Conservation (phyloP, 2,888 invertebrate genomes). For the Plusia festucae region DNA sequence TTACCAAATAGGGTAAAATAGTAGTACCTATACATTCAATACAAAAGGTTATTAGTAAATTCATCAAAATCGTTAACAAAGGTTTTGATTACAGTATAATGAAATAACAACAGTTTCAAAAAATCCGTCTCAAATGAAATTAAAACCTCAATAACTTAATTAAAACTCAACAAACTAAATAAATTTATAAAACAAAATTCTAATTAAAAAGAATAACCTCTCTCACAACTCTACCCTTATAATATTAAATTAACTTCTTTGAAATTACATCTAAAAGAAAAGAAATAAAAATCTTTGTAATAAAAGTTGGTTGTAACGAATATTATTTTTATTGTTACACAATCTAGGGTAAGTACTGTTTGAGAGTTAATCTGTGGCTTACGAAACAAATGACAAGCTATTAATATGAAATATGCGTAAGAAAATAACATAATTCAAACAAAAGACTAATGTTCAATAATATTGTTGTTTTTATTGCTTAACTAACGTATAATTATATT, state of each 20-base stretch:
- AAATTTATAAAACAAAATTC: not conserved
- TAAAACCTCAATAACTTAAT: not conserved
- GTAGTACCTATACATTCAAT: too few species aligned
- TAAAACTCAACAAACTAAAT: not conserved
- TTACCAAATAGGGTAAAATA: too few species aligned
- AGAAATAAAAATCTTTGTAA: constrained; percentile 36
- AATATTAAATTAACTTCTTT: constrained; percentile 32
- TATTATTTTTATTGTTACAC: constrained; percentile 31
- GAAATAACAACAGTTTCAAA: not conserved
- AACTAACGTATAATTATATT: too few species aligned
- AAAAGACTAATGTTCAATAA: constrained; percentile 1
- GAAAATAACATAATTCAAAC: not conserved
- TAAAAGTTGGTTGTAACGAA: constrained; percentile 32
- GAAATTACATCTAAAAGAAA: constrained; percentile 34
- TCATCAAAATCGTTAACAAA: too few species aligned
- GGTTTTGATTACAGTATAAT: too few species aligned
- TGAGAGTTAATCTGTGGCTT: constrained; percentile 24
- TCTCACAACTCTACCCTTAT: constrained; percentile 12
- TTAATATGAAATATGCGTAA: not conserved
- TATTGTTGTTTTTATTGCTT: constrained; percentile 4
- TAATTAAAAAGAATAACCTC: not conserved
- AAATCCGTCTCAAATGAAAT: not conserved
- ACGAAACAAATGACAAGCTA: constrained; percentile 8
- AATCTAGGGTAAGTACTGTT: constrained; percentile 26
- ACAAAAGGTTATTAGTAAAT: too few species aligned